phyloP scores from a whole-genome alignment of 2,113 vertebrate species.

The Carlito syrichta region DNA sequence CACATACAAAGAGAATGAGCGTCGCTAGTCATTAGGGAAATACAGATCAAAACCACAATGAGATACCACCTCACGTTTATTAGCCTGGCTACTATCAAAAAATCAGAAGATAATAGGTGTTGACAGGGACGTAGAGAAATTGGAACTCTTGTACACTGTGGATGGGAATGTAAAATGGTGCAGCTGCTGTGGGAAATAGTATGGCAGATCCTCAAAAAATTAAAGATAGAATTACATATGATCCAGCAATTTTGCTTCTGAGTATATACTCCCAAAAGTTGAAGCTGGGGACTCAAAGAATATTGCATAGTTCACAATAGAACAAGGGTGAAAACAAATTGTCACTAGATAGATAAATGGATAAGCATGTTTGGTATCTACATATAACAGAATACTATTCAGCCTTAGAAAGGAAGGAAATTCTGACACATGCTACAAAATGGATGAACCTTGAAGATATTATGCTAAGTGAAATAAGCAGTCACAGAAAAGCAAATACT shows the following conservation, averaged over 20 bases:
- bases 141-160: neutral
- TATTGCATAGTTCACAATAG: neutral
- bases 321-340: neutral
- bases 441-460: neutral
- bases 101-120: neutral
- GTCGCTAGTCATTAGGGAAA: neutral
- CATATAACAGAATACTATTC: neutral
- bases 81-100: neutral
- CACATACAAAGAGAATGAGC: neutral
- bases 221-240: neutral
- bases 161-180: neutral
- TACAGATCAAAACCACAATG: neutral
- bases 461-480: neutral
- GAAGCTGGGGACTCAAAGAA: neutral
- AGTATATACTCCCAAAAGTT: neutral
- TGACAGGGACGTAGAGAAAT: neutral
- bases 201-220: neutral
- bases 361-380: neutral
- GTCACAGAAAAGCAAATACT: neutral
- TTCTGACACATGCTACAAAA: neutral
- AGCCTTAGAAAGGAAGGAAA: neutral
- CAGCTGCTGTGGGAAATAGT: neutral
- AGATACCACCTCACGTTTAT: neutral
- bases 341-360: neutral
- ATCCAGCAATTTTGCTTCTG: neutral